phyloP scores from a whole-genome alignment of 2,888 invertebrate genomes.

The Lymantria dispar region DNA sequence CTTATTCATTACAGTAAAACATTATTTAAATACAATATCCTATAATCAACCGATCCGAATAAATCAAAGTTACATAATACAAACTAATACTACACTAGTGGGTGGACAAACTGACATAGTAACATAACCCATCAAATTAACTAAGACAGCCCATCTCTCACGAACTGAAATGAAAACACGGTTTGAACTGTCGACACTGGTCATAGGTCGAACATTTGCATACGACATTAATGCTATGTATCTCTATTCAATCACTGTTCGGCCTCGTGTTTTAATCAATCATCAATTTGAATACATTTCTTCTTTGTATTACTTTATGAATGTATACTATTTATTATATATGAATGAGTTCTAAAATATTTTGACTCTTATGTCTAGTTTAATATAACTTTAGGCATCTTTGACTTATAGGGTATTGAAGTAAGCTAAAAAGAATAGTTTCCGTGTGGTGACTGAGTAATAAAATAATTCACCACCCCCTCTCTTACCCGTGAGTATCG shows the following conservation, averaged over 20 bases:
- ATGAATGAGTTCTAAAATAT: conserved; percentile 47
- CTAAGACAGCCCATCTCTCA: conserved; percentile 33
- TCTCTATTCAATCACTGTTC: conserved; percentile 75
- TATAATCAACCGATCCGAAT: not conserved
- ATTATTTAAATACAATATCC: no score
- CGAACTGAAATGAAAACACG: conserved; percentile 29
- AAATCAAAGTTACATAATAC: not conserved
- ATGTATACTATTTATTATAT: conserved; percentile 27
- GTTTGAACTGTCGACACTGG: conserved; percentile 61
- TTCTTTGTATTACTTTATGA: conserved; percentile 55
- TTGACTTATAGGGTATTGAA: no score
- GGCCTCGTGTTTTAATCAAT: conserved; percentile 74
- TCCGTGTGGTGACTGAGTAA: no score
- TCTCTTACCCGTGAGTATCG: no score
- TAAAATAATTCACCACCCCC: no score
- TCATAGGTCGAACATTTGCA: conserved; percentile 61
- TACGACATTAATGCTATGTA: conserved; percentile 70
- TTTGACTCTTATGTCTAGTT: not conserved
- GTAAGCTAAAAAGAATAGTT: no score
- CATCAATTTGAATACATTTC: conserved; percentile 79
- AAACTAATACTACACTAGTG: conserved; percentile 5
- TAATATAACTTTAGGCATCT: not conserved
- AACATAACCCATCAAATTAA: conserved; percentile 29
- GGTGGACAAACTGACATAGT: conserved; percentile 34
- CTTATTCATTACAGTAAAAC: no score